Evolutionary conservation across 2,797 vertebrate genomes (phyloP).

Genomic region (Mormyrus proboscirostris): DNA sequence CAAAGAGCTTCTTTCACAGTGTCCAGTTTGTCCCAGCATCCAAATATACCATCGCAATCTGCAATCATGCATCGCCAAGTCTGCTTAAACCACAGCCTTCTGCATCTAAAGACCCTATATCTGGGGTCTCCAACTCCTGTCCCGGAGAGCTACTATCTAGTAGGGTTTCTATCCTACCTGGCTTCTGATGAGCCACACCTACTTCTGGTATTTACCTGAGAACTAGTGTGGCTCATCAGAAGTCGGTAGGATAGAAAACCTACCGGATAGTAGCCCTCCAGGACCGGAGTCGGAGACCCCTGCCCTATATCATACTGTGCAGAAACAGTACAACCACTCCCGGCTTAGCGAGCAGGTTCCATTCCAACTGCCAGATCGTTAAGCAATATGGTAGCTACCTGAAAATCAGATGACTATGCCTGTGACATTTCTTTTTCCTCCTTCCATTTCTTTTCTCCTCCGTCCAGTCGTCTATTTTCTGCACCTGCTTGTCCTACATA

Average conservation of each 20-base stretch:
- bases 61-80: not conserved
- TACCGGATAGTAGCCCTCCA: too few species aligned
- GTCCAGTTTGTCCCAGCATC: not conserved
- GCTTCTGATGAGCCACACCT: too few species aligned
- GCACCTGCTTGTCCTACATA: not conserved
- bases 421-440: not conserved
- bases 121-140: too few species aligned
- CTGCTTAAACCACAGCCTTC: not conserved
- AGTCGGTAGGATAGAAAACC: too few species aligned
- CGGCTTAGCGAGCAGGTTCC: not conserved
- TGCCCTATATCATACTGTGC: not conserved
- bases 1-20: not conserved
- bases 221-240: too few species aligned
- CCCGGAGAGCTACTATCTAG: too few species aligned
- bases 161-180: too few species aligned
- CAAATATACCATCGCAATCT: not conserved
- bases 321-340: not conserved
- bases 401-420: not conserved
- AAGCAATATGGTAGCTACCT: not conserved
- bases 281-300: too few species aligned
- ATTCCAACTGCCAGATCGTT: not conserved
- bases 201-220: too few species aligned
- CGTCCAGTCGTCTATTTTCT: not conserved
- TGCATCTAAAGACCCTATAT: not conserved
- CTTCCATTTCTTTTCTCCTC: not conserved